These are phyloP conservation scores for Cheilosia soror DNA, from an alignment of 2,888 invertebrate genomes.

Conservation along the genomic window DNA sequence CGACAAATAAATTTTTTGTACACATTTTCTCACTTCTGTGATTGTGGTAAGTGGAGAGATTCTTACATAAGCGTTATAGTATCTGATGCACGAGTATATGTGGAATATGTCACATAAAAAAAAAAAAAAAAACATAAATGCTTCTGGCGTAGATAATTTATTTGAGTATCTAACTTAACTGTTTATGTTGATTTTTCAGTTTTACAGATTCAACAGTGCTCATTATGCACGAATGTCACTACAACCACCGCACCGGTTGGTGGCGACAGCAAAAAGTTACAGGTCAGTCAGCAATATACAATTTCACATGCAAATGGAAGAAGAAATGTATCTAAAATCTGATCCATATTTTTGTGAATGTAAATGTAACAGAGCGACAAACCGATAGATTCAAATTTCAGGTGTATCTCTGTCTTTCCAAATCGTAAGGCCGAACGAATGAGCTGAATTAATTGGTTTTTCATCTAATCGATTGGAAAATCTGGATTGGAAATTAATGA, in stretches of 20 bases:
- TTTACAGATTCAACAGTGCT: constrained; percentile 36
- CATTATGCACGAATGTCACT: constrained; percentile 58
- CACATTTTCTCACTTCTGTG: constrained; percentile 53
- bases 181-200: constrained; percentile 52
- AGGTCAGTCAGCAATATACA: constrained; percentile 13
- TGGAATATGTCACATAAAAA: constrained; percentile 23
- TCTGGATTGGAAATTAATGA: constrained; percentile 45
- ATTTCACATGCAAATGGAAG: constrained; percentile 27
- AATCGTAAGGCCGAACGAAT: constrained; percentile 15
- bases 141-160: constrained; percentile 57
- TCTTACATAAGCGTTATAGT: constrained; percentile 38
- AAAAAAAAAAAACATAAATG: constrained; percentile 32
- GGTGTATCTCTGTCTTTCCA: constrained; percentile 1
- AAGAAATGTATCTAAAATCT: neutral
- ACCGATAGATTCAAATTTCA: neutral
- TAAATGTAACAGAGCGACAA: neutral
- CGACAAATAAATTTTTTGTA: constrained; percentile 27
- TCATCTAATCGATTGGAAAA: constrained; percentile 43
- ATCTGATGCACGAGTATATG: constrained; percentile 18
- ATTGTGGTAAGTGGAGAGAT: constrained; percentile 11
- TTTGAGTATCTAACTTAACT: constrained; percentile 46
- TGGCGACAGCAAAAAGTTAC: constrained; percentile 11
- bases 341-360: neutral
- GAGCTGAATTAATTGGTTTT: constrained; percentile 46
- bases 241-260: neutral